These are phyloP conservation scores for Diabrotica undecimpunctata DNA, from an alignment of 1,140 invertebrate species.

Conservation along the genomic window DNA sequence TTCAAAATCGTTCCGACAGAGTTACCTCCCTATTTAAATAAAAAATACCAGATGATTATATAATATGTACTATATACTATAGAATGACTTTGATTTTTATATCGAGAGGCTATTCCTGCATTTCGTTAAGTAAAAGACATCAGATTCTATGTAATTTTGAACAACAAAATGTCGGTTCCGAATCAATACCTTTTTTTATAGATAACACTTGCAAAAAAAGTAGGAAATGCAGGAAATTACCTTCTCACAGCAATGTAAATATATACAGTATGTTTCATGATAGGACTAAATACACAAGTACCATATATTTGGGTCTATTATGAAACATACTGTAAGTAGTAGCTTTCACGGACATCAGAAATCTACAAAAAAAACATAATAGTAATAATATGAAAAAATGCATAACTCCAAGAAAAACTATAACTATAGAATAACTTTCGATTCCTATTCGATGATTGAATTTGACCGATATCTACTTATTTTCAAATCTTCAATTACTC, in stretches of 20 bases:
- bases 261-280: neutral
- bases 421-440: conserved; percentile 15
- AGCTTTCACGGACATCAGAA: conserved; percentile 17
- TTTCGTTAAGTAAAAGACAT: neutral
- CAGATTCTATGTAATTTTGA: too few relatives aligned
- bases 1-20: conserved; percentile 2
- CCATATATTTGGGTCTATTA: neutral
- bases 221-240: neutral
- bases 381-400: conserved; percentile 11
- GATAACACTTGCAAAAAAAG: too few relatives aligned
- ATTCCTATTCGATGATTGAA: conserved; percentile 7
- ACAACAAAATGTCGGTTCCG: too few relatives aligned
- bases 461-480: conserved; percentile 2
- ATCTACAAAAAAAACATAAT: conserved; percentile 13
- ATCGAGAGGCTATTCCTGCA: neutral
- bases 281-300: too few relatives aligned
- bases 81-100: conserved; percentile 36
- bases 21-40: conserved; percentile 25
- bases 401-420: conserved; percentile 16
- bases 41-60: conserved; percentile 35
- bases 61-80: conserved; percentile 37
- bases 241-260: neutral
- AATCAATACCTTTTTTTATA: too few relatives aligned
- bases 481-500: neutral
- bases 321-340: conserved; percentile 6